A percentile compares a stretch with the other conserved stretches of the same genome.
phyloP scores from a whole-genome alignment of 2,113 vertebrate species.

The Aegithalos caudatus region DNA sequence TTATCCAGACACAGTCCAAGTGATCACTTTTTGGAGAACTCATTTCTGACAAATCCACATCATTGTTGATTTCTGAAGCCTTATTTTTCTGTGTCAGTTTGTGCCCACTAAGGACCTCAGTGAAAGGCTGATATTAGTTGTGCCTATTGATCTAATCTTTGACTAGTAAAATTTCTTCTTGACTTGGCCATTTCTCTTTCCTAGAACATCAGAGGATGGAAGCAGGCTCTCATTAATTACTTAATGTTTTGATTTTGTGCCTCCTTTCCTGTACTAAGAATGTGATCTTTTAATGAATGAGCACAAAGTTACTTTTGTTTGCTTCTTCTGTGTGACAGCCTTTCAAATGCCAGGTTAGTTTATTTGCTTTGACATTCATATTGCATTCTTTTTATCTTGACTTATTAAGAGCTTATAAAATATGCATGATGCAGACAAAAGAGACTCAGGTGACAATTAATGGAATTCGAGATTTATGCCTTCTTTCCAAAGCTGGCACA shows the following conservation, averaged over 20 bases:
- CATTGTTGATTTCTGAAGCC: not conserved
- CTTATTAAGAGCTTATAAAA: conserved; percentile 25
- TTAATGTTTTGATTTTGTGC: not conserved
- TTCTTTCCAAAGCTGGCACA: not conserved
- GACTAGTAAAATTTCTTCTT: not conserved
- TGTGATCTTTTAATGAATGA: not conserved
- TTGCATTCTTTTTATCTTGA: conserved; percentile 13
- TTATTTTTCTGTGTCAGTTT: not conserved
- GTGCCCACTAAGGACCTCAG: not conserved
- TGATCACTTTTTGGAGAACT: not conserved
- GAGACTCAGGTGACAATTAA: not conserved
- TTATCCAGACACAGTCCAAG: not conserved
- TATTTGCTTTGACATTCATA: conserved; percentile 3
- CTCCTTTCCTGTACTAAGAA: not conserved
- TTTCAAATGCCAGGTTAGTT: not conserved
- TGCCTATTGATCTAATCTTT: not conserved
- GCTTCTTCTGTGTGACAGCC: not conserved
- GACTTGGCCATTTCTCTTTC: not conserved
- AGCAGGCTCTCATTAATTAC: not conserved
- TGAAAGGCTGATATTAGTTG: fast-evolving
- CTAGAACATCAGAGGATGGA: not conserved
- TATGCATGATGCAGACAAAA: not conserved
- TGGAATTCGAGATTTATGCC: not conserved
- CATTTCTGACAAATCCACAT: not conserved
- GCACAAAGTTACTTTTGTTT: not conserved